A percentile compares a stretch with the other conserved stretches of the same genome.
Conservation (phyloP, 2,888 invertebrate species). For the Amaurobius ferox region DNA sequence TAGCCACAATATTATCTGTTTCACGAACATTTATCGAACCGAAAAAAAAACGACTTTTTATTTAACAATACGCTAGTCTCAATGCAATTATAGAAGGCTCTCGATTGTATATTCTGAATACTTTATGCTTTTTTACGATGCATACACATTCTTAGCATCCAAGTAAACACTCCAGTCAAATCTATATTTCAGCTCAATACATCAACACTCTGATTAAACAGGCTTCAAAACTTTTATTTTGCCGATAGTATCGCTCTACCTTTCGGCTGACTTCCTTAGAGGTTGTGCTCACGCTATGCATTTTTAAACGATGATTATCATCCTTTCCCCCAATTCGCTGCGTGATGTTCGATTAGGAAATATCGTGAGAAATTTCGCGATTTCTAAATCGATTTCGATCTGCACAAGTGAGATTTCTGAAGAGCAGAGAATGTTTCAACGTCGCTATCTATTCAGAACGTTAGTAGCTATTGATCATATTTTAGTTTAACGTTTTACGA, state of each 20-base stretch:
- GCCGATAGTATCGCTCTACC: background rate
- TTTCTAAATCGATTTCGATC: background rate
- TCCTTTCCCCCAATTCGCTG: background rate
- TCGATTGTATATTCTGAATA: background rate
- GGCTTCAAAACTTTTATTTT: background rate
- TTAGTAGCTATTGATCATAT: no score
- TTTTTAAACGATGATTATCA: background rate
- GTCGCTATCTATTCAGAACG: no score
- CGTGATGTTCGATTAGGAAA: background rate
- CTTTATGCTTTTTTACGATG: background rate
- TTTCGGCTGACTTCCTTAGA: background rate
- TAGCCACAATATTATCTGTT: no score
- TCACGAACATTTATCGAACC: no score
- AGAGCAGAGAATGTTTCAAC: background rate
- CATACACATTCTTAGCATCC: background rate
- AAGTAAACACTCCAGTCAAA: background rate
- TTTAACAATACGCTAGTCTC: background rate
- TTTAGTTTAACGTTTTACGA: no score
- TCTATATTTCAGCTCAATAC: background rate
- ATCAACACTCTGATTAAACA: background rate
- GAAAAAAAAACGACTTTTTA: no score
- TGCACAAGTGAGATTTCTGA: background rate
- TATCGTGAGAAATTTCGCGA: conserved; percentile 7
- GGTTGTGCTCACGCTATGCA: background rate
- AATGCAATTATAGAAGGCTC: background rate